Evolutionary conservation across 2,113 vertebrate species (phyloP), one percentile per base, ranked within the genome.

Genomic region (Mohoua ochrocephala): DNA sequence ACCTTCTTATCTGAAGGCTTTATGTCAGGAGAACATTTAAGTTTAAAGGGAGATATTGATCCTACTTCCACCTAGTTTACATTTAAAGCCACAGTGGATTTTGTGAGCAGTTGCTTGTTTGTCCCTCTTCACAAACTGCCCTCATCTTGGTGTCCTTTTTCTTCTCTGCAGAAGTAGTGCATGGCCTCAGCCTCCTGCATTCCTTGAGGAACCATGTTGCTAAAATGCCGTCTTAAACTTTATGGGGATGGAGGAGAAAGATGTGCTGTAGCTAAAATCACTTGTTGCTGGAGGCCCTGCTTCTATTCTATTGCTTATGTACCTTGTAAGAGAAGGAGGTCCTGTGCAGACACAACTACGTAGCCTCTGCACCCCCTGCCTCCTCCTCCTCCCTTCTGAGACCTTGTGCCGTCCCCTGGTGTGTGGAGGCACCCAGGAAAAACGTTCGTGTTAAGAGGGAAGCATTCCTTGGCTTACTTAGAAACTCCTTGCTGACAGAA

Each of bases 371-470:
- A 7, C 5, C 2, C 2, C 10, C 7, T 1, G 2, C 28, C 15
- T n/a, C 57, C 41, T 63, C 28, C 26, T 50, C 7, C 47, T 77
- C 15, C 53, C 18, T 63, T 44, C 26, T 13, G 13, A 73, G 27
- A n/a, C 26, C 23, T 18, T 23, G 16, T 39, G 60, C 18, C 22
- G 15, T 26, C 14, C 16, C 2, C 61, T 31, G 1, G 1, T 11
- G 4, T 6, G 52, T 81, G 30, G 24, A 53, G 14, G 27, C 30
- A 15, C 24, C 31, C 1, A 3, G 41, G n/a, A 13, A 22, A 64
- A 44, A 12, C 0, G 0, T 2, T 22, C 30, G 3, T 41, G 13
- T 41, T 65, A 31, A 63, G 30, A 2, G 30, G 41, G 37, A 27
- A 56, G 22, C 6, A 0, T 64, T 64, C 68, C 65, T 75, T 50